A percentile compares a stretch with the other conserved stretches of the same genome.
Conservation (phyloP, 2,888 invertebrate species). For the Dimorphilus gyrociliatus region DNA sequence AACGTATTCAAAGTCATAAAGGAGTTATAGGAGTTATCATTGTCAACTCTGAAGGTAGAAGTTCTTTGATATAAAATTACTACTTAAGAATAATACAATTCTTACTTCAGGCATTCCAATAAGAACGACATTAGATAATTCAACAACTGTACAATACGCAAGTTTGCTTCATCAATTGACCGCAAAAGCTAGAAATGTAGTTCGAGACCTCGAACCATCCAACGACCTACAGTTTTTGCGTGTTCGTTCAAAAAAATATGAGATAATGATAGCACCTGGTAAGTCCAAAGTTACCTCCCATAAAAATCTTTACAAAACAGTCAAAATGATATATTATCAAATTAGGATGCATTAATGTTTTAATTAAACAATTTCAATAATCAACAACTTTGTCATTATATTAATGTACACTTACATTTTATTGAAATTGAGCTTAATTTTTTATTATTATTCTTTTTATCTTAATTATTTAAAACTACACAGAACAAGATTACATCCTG, state of each 20-base stretch:
- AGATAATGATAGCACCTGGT: constrained; percentile 88
- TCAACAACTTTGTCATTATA: no score
- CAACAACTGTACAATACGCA: constrained; percentile 82
- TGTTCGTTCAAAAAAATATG: constrained; percentile 83
- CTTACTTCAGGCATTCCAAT: constrained; percentile 37
- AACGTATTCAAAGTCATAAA: constrained; percentile 75
- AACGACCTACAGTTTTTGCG: constrained; percentile 87
- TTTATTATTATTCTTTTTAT: no score
- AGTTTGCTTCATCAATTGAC: constrained; percentile 71
- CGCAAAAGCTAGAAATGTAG: constrained; percentile 75
- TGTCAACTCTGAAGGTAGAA: constrained; percentile 80
- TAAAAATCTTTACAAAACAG: no score
- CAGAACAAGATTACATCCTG: no score
- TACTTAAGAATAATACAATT: neutral
- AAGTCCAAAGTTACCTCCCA: no score
- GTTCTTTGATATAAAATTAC: no score
- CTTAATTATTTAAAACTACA: no score
- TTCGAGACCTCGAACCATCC: constrained; percentile 78
- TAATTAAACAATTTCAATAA: no score
- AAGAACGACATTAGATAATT: constrained; percentile 58
- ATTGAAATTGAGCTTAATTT: no score
- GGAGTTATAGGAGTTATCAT: constrained; percentile 89
- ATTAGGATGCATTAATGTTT: no score
- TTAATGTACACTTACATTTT: no score
- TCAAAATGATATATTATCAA: no score